These are phyloP conservation scores for Varecia variegata DNA, from an alignment of 2,797 vertebrate species.

Conservation along the genomic window DNA sequence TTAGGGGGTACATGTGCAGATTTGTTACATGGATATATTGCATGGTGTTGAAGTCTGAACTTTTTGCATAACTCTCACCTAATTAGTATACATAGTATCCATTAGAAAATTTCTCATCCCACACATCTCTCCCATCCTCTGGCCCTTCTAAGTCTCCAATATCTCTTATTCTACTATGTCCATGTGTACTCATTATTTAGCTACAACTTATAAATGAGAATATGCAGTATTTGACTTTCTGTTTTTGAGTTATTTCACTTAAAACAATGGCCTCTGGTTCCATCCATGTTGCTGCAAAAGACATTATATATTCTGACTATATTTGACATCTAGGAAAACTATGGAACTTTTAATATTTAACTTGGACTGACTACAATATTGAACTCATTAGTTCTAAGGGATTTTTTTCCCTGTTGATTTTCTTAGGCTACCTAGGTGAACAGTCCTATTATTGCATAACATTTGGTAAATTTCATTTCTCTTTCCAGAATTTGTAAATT, in stretches of 20 bases:
- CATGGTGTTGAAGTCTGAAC: not conserved
- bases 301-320: not conserved
- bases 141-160: not conserved
- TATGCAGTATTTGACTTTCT: not conserved
- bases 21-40: not conserved
- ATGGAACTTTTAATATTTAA: not conserved
- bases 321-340: not conserved
- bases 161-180: not conserved
- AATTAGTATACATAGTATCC: not conserved
- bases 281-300: not conserved
- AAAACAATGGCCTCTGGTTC: not conserved
- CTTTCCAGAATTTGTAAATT: not conserved
- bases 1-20: not conserved
- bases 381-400: not conserved
- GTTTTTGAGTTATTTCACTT: not conserved
- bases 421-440: not conserved
- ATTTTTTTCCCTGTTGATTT: not conserved
- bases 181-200: not conserved
- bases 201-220: not conserved
- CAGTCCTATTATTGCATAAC: not conserved
- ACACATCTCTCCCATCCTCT: not conserved
- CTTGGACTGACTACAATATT: not conserved
- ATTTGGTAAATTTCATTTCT: not conserved
- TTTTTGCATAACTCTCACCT: not conserved
- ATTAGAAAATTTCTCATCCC: not conserved